phyloP scores from a whole-genome alignment of 1,140 invertebrate species.

The Sitophilus oryzae region DNA sequence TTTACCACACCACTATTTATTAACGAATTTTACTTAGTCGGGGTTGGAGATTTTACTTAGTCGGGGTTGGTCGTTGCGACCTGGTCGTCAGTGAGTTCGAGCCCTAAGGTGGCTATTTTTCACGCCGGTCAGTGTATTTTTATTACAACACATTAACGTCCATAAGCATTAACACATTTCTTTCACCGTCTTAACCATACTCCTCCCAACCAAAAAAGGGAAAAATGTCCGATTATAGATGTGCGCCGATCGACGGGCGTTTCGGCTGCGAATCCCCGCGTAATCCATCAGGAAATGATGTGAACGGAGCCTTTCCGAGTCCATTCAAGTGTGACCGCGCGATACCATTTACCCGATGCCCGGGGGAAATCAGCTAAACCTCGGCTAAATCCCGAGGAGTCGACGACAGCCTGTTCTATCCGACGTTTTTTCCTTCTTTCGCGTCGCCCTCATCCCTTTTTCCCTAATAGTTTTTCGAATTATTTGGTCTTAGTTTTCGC shows the following conservation, averaged over 20 bases:
- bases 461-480: background rate
- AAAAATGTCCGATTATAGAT: slow-evolving; percentile 24
- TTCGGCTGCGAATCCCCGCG: slow-evolving; percentile 19
- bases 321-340: slow-evolving; percentile 43
- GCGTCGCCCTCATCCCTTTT: background rate
- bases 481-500: background rate
- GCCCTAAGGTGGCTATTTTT: no score
- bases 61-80: no score
- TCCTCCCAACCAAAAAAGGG: no score
- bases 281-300: slow-evolving; percentile 43
- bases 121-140: no score
- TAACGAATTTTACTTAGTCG: no score
- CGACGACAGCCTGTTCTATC: background rate
- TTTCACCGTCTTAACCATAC: no score
- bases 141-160: no score
- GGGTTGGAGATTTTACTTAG: no score
- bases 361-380: slow-evolving; percentile 44
- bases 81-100: no score
- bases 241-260: slow-evolving; percentile 24
- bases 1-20: no score
- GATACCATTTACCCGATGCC: slow-evolving; percentile 36
- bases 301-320: slow-evolving; percentile 40
- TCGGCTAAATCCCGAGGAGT: slow-evolving; percentile 6
- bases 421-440: background rate
- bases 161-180: no score